Conservation (phyloP, 2,888 invertebrate species). For the Neuroscelio doddi region DNA sequence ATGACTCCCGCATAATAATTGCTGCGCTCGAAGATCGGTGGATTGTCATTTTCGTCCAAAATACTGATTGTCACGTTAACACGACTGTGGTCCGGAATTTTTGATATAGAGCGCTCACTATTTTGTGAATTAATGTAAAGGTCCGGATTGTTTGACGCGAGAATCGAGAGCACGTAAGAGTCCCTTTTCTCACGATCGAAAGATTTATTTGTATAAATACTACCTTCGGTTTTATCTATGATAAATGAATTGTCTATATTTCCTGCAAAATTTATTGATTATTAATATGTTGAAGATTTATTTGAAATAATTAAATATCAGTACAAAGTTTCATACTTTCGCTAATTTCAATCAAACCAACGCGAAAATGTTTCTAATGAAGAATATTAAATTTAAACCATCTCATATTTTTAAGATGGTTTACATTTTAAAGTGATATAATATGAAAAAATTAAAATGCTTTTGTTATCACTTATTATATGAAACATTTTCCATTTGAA, state of each 20-base stretch:
- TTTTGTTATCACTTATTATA: no score
- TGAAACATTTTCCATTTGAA: no score
- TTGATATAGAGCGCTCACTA: constrained; percentile 49
- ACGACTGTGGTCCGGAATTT: constrained; percentile 77
- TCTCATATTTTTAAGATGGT: no score
- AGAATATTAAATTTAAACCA: no score
- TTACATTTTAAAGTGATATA: no score
- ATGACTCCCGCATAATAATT: constrained; percentile 83
- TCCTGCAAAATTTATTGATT: no score
- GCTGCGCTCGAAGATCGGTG: constrained; percentile 80
- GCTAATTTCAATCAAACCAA: no score
- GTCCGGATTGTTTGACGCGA: constrained; percentile 89
- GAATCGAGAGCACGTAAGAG: constrained; percentile 83
- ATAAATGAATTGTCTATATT: constrained; percentile 85
- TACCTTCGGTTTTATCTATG: constrained; percentile 86
- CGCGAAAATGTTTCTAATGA: no score
- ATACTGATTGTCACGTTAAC: constrained; percentile 82
- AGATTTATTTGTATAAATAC: constrained; percentile 83
- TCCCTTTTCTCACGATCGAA: constrained; percentile 87
- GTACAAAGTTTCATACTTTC: no score
- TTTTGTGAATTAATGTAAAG: constrained; percentile 76
- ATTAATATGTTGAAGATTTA: no score
- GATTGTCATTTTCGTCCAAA: constrained; percentile 89
- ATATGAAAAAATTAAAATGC: no score
- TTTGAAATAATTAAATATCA: no score